These are phyloP conservation scores for Drosophila carrolli DNA, from an alignment of 1,140 invertebrate genomes.

Conservation along the genomic window DNA sequence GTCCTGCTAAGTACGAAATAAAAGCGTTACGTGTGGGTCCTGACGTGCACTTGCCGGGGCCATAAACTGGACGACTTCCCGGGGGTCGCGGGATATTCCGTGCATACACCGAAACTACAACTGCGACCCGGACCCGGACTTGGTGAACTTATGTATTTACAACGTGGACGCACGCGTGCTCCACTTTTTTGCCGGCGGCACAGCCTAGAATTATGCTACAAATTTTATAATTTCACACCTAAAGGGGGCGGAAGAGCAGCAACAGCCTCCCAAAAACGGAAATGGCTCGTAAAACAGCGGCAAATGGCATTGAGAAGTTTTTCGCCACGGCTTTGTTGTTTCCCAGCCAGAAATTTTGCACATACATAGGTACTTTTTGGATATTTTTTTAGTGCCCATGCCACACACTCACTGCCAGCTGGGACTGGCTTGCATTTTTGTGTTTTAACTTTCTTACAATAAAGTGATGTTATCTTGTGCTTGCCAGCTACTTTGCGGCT, in stretches of 20 bases:
- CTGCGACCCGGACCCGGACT: background rate
- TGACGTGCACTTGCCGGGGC: conserved; percentile 61
- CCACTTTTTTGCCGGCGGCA: conserved; percentile 10
- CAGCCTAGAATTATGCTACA: conserved; percentile 66
- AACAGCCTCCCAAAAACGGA: conserved; percentile 48
- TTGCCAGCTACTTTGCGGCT: conserved; percentile 79
- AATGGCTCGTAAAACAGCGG: conserved; percentile 69
- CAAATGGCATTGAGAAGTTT: conserved; percentile 66
- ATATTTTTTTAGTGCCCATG: conserved; percentile 51
- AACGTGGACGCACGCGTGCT: conserved; percentile 53
- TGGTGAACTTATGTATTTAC: conserved; percentile 51
- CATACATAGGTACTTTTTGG: conserved; percentile 23
- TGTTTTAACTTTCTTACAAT: conserved; percentile 83
- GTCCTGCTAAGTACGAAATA: conserved; percentile 70
- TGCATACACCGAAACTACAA: conserved; percentile 4
- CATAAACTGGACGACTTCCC: conserved; percentile 47
- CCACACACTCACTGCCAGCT: conserved; percentile 22
- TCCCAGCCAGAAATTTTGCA: conserved; percentile 4
- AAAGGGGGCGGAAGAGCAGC: conserved; percentile 37
- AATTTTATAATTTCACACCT: conserved; percentile 77
- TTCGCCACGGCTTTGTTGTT: conserved; percentile 29
- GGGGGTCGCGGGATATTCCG: conserved; percentile 15
- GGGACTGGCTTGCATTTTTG: conserved; percentile 75
- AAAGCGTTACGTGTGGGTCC: conserved; percentile 62
- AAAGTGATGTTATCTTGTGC: conserved; percentile 80